Base-by-base conservation (phyloP, 2,113 vertebrate genomes). In the Vulpes vulpes region DNA sequence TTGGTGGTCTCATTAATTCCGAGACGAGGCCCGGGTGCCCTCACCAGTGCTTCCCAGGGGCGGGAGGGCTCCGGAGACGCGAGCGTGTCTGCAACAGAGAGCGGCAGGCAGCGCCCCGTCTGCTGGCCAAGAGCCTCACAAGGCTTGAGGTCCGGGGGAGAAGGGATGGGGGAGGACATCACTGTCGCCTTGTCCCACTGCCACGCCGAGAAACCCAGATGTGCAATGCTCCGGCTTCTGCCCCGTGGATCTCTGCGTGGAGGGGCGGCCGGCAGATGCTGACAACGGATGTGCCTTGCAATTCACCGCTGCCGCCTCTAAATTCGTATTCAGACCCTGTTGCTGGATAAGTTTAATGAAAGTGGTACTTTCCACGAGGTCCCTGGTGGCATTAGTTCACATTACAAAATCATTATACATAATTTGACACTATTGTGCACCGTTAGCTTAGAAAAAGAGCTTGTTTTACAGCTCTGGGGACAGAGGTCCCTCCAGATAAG, bases 321-420 rank as follows among this genome's bases (percentile, higher is more conserved):
- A 97, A 98, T 99, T 98, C 98, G 89, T 98, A 98, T 98, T 98
- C 98, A 98, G 97, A 97, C 97, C 95, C 98, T 97, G 98, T 88
- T 98, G 97, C 43, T 88, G 95, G 98, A 78, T 97, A 98, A 98
- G 97, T 98, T 98, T 98, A 98, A 99, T 98, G 98, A 98, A 99
- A 98, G 98, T 98, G 98, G 98, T 98, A 98, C 98, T 98, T 98
- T 98, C 98, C 93, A 67, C 85, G 94, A 92, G 27, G 98, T 98
- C 98, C 98, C 98, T 95, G 92, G 98, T 98, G 98, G 98, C 98
- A 98, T 98, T 98, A 98, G 98, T 98, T 98, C 98, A 98, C 98
- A 98, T 99, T 98, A 99, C 98, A 98, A 98, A 98, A 98, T 99
- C 98, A 98, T 99, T 98, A 99, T 97, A 98, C 98, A 98, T 98